Evolutionary conservation across 2,113 vertebrate genomes (phyloP), one percentile per base, ranked within the genome.

Genomic region (Misgurnus mizolepis): DNA sequence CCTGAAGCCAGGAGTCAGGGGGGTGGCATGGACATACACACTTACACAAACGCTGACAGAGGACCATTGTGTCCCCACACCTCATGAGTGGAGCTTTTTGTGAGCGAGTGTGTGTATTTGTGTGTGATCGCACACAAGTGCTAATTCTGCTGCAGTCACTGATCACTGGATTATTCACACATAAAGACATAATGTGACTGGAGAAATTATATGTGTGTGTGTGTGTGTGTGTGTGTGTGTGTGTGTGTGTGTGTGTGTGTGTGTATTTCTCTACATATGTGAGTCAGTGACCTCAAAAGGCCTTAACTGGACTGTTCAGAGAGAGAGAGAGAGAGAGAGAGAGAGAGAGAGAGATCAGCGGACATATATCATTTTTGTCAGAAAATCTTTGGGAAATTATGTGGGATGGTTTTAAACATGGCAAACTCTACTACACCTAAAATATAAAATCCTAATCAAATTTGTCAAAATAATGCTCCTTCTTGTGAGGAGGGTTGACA

Each of bases 241-340:
- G 17, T 69, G 15, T 62, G 68, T 65, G 47, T 67, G 65, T 66
- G 53, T 53, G 77, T 45, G 61, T 82, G 78, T 83, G 76, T 61
- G 86, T 81, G 70, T 67, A 82, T 27, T 73, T 91, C 81, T 83
- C 79, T 84, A 66, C 75, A 79, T 78, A 68, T 88, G 76, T 89
- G 89, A 90, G 85, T 91, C 88, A 91, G 82, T 76, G 84, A 70
- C 67, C 43, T 82, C 67, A 86, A 80, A 87, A 39, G 80, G 75
- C 66, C 68, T 60, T 69, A 83, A 85, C 78, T 80, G 27, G 80
- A 53, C 76, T 53, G 84, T 27, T n/a, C 56, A 27, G 49, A 56
- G 5, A 58, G 61, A 62, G 34, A 61, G 27, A 40, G 34, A 64
- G n/a, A 58, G 7, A 53, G 49, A 10, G 9, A 10, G 6, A 47